Base-by-base conservation (phyloP, 2,113 vertebrate species). In the Erpornis zantholeuca region DNA sequence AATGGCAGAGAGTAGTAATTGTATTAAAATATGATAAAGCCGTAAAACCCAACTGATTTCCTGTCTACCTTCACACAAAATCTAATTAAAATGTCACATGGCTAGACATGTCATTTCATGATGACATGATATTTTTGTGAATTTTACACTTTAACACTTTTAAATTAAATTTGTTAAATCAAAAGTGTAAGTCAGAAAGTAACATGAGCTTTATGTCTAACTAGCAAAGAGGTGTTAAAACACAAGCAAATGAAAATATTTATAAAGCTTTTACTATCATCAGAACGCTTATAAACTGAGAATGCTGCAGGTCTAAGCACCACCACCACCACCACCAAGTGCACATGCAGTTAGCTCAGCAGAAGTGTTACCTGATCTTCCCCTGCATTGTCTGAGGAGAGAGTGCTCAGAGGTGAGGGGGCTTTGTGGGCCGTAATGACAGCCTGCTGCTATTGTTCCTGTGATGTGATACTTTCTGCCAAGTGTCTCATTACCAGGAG, bases 401-500 rank as follows among this genome's bases (percentile, higher is more conserved):
- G 80, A 83, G 45, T 84, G 93, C 88, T 81, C 63, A 4, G 77
- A 96, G 88, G 83, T 82, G 92, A 56, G 5, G 11, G 82, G 57
- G 63, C 79, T 94, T 63, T 83, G 90, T 83, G 87, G 85, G 77
- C 17, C 2, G 2, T 23, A 44, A 10, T 69, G 84, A 25, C 19
- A 19, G 77, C 27, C 88, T 71, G 80, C 71, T 85, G 79, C 95
- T 88, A 84, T 94, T 92, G 91, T 86, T 53, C 78, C 19, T 63
- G 96, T 71, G 61, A 94, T 86, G 42, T 36, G 94, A 95, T 92
- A 56, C 91, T 88, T 90, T 92, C 76, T 94, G 94, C 76, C 71
- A 10, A 92, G 88, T 36, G 82, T 93, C 92, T 88, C 75, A 68
- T 96, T 95, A 94, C 92, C 36, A 52, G 97, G 27, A 94, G 73